Evolutionary conservation across 1,140 invertebrate species (phyloP).

Genomic region (Nomia melanderi): DNA sequence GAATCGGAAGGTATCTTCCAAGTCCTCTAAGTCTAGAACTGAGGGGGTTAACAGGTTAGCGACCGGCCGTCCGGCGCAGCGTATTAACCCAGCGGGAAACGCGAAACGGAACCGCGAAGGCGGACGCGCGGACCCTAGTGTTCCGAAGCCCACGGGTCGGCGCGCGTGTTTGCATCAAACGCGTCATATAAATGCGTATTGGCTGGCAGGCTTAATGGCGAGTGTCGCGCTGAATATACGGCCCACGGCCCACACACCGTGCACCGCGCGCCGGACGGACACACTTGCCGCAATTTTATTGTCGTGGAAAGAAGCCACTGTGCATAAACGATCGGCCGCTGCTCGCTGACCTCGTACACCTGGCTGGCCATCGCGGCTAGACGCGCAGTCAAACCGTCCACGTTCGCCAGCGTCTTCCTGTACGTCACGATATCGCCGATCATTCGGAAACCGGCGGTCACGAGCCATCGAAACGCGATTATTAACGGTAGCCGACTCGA

Average conservation of each 20-base stretch:
- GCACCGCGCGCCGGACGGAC: slow-evolving; percentile 47
- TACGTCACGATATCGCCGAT: slow-evolving; percentile 15
- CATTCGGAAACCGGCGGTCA: background rate
- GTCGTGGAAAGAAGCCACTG: slow-evolving; percentile 71
- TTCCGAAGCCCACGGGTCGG: slow-evolving; percentile 5
- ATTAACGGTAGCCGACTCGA: slow-evolving; percentile 1
- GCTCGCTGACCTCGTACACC: slow-evolving; percentile 72
- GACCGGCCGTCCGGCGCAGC: no score
- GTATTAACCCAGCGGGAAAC: no score
- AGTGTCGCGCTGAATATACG: slow-evolving; percentile 61
- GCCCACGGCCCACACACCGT: slow-evolving; percentile 63
- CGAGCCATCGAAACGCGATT: slow-evolving; percentile 23
- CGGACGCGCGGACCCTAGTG: background rate
- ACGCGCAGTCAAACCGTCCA: background rate
- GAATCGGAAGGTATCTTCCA: no score
- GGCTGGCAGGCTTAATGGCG: slow-evolving; percentile 55
- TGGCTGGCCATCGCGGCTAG: slow-evolving; percentile 51
- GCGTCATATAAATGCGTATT: slow-evolving; percentile 64
- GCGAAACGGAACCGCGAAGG: no score
- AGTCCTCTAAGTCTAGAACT: no score
- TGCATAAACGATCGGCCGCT: slow-evolving; percentile 75
- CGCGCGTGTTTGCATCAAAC: background rate
- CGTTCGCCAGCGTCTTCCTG: background rate
- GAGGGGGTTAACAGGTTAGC: no score
- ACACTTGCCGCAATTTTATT: slow-evolving; percentile 76